Evolutionary conservation across 2,797 vertebrate genomes (phyloP).

Genomic region (Sebastes oblongus): DNA sequence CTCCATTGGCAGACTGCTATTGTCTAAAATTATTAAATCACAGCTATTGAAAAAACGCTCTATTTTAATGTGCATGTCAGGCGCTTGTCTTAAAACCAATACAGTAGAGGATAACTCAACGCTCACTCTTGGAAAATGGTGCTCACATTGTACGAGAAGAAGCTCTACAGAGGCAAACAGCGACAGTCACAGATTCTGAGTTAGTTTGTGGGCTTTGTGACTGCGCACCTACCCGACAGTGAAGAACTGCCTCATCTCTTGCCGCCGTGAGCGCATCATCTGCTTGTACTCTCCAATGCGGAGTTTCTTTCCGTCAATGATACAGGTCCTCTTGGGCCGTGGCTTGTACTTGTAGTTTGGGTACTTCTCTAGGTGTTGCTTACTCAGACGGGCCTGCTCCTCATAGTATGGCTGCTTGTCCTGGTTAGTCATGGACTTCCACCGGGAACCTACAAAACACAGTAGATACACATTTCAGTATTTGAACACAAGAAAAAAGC

Average conservation of each 20-base stretch:
- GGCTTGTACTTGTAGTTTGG: conserved; percentile 99
- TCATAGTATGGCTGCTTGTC: conserved; percentile 99
- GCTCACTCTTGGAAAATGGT: conserved; percentile 8
- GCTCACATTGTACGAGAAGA: conserved; percentile 2
- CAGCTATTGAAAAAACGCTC: conserved; percentile 49
- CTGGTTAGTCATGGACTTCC: conserved; percentile 99
- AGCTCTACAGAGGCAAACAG: neutral
- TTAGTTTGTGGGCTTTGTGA: conserved; percentile 23
- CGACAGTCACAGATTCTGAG: neutral
- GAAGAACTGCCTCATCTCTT: conserved; percentile 99
- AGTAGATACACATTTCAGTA: neutral
- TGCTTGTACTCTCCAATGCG: conserved; percentile 99
- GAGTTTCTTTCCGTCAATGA: conserved; percentile 98
- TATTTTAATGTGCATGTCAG: conserved; percentile 29
- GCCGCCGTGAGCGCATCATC: conserved; percentile 97
- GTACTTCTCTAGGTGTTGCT: conserved; percentile 99
- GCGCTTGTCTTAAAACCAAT: conserved; percentile 9
- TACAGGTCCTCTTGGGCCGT: conserved; percentile 98
- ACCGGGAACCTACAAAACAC: conserved; percentile 88
- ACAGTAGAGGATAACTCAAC: conserved; percentile 8
- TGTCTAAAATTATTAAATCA: conserved; percentile 73
- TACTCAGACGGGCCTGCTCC: conserved; percentile 98
- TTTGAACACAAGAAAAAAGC: neutral
- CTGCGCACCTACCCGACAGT: conserved; percentile 91
- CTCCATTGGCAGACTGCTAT: conserved; percentile 62